Evolutionary conservation across 2,888 invertebrate species (phyloP).

Genomic region (Adela reaumurella): DNA sequence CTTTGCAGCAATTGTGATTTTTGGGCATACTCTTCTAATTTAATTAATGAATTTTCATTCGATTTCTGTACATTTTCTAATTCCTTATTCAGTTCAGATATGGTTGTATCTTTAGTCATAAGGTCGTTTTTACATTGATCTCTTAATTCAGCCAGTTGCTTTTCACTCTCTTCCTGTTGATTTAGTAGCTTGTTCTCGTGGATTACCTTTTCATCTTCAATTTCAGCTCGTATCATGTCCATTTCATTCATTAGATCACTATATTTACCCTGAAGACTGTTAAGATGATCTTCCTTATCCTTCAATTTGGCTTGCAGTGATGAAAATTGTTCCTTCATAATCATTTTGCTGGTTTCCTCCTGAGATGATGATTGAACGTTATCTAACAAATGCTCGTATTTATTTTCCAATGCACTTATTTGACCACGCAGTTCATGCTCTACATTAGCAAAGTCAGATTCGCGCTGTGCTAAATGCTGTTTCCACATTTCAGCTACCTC

Average conservation of each 20-base stretch:
- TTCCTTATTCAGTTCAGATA: slow-evolving; percentile 20
- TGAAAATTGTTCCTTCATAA: slow-evolving; percentile 35
- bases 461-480: slow-evolving; percentile 61
- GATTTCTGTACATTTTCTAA: too few species aligned
- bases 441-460: slow-evolving; percentile 55
- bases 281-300: slow-evolving; percentile 42
- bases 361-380: slow-evolving; percentile 42
- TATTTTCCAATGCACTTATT: slow-evolving; percentile 43
- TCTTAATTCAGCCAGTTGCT: slow-evolving; percentile 28
- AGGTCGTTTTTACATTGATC: slow-evolving; percentile 19
- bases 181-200: slow-evolving; percentile 38
- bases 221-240: slow-evolving; percentile 40
- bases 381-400: slow-evolving; percentile 44
- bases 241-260: slow-evolving; percentile 35
- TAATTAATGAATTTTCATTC: slow-evolving; percentile 11
- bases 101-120: slow-evolving; percentile 22
- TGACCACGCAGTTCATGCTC: slow-evolving; percentile 51
- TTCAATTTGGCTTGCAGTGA: slow-evolving; percentile 40
- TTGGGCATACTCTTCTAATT: slow-evolving; percentile 20
- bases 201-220: slow-evolving; percentile 42
- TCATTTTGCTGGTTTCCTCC: slow-evolving; percentile 42
- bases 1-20: slow-evolving; percentile 21
- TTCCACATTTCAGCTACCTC: slow-evolving; percentile 71
- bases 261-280: slow-evolving; percentile 37
- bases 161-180: slow-evolving; percentile 46